Conservation (phyloP, 1,140 invertebrate genomes). For the Drosophila bifasciata region DNA sequence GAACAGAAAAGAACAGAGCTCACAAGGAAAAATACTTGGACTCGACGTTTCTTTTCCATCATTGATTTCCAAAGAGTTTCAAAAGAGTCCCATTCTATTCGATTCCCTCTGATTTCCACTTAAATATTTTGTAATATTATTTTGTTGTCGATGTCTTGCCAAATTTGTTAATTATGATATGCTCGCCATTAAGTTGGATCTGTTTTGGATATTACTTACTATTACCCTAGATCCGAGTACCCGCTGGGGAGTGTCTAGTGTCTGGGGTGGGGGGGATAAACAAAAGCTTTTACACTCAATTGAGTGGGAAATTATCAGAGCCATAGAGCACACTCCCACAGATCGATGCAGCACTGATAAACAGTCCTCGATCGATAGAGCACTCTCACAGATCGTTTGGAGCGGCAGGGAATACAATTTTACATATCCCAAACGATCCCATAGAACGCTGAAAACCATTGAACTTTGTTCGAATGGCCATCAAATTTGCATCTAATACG, state of each 20-base stretch:
- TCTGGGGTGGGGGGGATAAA: slow-evolving; percentile 12
- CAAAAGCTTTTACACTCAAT: slow-evolving; percentile 55
- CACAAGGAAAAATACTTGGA: no score
- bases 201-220: background rate
- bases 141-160: slow-evolving; percentile 38
- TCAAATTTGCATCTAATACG: slow-evolving; percentile 72
- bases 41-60: background rate
- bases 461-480: slow-evolving; percentile 71
- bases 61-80: slow-evolving; percentile 20
- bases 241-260: background rate
- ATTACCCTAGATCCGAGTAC: slow-evolving; percentile 48
- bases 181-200: slow-evolving; percentile 49
- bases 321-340: background rate
- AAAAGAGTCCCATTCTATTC: background rate
- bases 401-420: no score
- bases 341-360: no score
- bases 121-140: slow-evolving; percentile 60
- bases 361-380: background rate
- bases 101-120: slow-evolving; percentile 10
- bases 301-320: slow-evolving; percentile 30
- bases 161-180: slow-evolving; percentile 69
- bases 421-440: no score
- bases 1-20: no score
- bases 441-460: slow-evolving; percentile 47
- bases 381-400: no score